Base-by-base conservation (phyloP, 2,797 vertebrate species). In the Tiaroga cobitis region DNA sequence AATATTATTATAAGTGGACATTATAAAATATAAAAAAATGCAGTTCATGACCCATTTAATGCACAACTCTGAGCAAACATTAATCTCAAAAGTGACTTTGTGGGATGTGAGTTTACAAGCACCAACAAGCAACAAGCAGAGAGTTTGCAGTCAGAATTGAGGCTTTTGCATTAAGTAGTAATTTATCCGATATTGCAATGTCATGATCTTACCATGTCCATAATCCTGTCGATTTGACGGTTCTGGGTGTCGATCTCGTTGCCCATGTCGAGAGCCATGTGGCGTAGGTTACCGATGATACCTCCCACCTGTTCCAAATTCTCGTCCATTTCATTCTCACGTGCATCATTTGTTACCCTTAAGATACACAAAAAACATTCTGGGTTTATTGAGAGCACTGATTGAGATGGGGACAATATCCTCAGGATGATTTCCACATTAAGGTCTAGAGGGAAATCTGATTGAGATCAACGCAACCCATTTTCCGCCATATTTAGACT, bases 221-320 rank as follows among this genome's bases (percentile, higher is more conserved):
- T 99, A 95, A 99, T 99, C 97, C 98, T 97, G 94, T 99, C 98
- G 82, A 99, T 96, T 95, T 99, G 98, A 93, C 98, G 97, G 88
- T 99, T 99, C 95, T 99, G 98, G 93, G 97, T 99, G 93, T 99
- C 98, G 2, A 99, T 99, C 95, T 99, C 98, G 9, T 99, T 99
- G 91, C 98, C 98, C 98, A 99, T 99, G 91, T 99, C 98, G 89
- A 99, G 94, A 87, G 98, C 98, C 98, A 99, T 99, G 94, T 99
- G 98, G 94, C 98, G 98, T 91, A 99, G 95, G 90, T 99, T 99
- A 80, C 98, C 98, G 86, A 99, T 99, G 93, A 99, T 99, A 88
- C 98, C 96, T n/a, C 98, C 97, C 92, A 99, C 98, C 92, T 99
- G 98, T 91, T 99, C 98, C 39, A 99, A 96, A 93, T 99, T 99